Percentiles rank a stretch among this genome's conserved stretches.
phyloP scores from a whole-genome alignment of 2,113 vertebrate genomes.

The Prunella himalayana region DNA sequence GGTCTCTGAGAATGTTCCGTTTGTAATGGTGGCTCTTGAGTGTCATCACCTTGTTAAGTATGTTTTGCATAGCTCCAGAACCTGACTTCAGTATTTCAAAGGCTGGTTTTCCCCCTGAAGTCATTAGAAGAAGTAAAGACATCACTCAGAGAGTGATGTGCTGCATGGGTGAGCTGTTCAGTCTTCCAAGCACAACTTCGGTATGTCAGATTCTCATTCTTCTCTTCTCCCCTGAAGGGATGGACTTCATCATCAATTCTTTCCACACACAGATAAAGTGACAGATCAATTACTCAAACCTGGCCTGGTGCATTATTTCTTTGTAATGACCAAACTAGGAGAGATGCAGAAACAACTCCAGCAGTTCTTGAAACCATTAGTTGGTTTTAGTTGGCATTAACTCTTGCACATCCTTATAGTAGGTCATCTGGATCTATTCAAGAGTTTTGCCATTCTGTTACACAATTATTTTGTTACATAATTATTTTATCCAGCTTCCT shows the following conservation, averaged over 20 bases:
- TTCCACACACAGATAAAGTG: neutral
- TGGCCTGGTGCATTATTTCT: neutral
- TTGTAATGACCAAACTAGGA: neutral
- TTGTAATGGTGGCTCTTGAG: neutral
- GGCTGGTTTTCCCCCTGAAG: neutral
- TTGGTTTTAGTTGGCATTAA: neutral
- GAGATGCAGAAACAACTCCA: neutral
- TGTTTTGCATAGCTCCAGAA: neutral
- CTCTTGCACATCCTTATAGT: neutral
- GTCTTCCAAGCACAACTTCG: neutral
- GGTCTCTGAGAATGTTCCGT: neutral
- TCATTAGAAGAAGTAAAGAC: neutral
- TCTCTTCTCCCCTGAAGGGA: neutral
- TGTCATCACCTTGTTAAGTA: no score
- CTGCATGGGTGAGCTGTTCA: neutral
- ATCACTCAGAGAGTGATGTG: rapidly evolving
- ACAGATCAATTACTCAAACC: neutral
- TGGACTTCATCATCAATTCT: neutral
- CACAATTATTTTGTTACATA: neutral
- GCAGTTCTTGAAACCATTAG: neutral
- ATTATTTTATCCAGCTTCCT: constrained; percentile 13
- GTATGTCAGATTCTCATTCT: neutral
- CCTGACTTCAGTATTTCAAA: neutral
- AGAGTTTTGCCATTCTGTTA: neutral
- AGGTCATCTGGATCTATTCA: neutral